phyloP scores from a whole-genome alignment of 2,113 vertebrate genomes.

The Halcyon senegalensis region DNA sequence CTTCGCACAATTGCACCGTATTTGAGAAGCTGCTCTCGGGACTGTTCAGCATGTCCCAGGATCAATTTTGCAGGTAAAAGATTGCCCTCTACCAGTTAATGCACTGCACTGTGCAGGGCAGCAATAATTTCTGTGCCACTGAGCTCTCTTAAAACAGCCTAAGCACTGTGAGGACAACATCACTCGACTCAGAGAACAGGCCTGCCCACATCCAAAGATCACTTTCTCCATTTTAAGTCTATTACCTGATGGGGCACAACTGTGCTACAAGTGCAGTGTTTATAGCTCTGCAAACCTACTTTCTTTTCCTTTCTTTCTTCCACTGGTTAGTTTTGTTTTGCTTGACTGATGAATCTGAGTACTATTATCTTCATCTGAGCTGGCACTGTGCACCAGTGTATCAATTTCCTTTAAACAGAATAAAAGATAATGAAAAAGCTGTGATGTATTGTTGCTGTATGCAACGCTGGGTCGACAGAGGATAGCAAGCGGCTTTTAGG shows the following conservation, averaged over 20 bases:
- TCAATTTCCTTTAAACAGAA: constrained; percentile 68
- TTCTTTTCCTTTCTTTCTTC: constrained; percentile 49
- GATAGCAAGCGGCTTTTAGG: not conserved
- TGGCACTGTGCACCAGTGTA: constrained; percentile 28
- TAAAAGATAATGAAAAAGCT: constrained; percentile 18
- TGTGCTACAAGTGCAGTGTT: not conserved
- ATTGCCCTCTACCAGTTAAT: not conserved
- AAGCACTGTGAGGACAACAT: rapidly evolving
- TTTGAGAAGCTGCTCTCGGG: not conserved
- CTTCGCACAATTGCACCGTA: not conserved
- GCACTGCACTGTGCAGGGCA: not conserved
- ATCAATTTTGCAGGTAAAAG: not conserved
- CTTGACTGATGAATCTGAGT: constrained; percentile 32
- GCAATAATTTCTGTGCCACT: not conserved
- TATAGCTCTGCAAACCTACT: constrained; percentile 61
- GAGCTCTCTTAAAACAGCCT: not conserved
- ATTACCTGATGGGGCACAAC: not conserved
- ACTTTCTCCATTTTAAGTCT: not conserved
- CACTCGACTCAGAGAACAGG: not conserved
- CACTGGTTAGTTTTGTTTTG: constrained; percentile 36
- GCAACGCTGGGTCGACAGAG: not conserved
- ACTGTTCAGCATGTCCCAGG: not conserved
- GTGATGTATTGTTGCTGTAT: not conserved
- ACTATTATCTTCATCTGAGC: constrained; percentile 57
- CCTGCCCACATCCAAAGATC: not conserved